These are phyloP conservation scores for Tauraco hartlaubi DNA, from an alignment of 2,797 vertebrate species.

Conservation along the genomic window DNA sequence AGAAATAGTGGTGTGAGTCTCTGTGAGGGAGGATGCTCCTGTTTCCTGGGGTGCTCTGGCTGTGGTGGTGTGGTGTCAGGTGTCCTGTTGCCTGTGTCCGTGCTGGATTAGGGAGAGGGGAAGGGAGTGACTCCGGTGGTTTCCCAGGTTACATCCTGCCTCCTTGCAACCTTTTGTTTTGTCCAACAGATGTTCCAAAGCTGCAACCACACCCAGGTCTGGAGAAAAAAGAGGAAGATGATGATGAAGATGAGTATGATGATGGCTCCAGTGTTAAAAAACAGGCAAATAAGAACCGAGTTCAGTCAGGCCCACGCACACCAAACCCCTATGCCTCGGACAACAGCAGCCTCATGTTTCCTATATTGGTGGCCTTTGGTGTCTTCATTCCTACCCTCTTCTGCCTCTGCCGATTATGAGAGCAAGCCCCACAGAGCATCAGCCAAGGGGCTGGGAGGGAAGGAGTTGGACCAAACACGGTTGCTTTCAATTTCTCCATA, in stretches of 20 bases:
- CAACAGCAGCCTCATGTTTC: constrained; percentile 99
- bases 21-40: background rate
- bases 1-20: background rate
- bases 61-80: background rate
- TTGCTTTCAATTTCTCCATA: constrained; percentile 77
- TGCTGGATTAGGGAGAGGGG: background rate
- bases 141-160: background rate
- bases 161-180: constrained; percentile 28
- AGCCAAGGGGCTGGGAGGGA: constrained; percentile 69
- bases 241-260: constrained; percentile 89
- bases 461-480: constrained; percentile 65
- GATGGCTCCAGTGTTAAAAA: constrained; percentile 88
- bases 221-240: constrained; percentile 93
- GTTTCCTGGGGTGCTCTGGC: background rate
- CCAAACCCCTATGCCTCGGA: constrained; percentile 98
- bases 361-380: constrained; percentile 97
- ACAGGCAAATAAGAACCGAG: constrained; percentile 88
- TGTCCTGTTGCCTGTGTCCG: rapidly evolving
- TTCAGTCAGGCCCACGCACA: constrained; percentile 96
- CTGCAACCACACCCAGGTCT: constrained; percentile 96
- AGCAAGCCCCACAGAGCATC: constrained; percentile 57
- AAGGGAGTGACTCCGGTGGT: background rate
- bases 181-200: constrained; percentile 92
- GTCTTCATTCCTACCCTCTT: constrained; percentile 99
- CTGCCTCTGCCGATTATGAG: constrained; percentile 98